Conservation (phyloP, 1,140 invertebrate genomes). For the Cyrtorhinus lividipennis region DNA sequence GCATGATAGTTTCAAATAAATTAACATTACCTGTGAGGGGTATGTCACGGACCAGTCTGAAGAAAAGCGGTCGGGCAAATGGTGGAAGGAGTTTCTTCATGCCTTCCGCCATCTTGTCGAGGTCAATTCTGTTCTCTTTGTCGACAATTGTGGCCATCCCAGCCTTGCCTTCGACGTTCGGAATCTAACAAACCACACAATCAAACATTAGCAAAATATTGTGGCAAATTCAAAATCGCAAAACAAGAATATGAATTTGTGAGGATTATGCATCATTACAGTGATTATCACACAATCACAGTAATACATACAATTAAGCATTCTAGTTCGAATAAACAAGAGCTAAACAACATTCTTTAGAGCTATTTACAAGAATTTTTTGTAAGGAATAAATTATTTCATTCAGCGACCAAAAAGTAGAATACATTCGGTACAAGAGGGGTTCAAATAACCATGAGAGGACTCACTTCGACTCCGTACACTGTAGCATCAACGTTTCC, state of each 20-base stretch:
- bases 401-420: neutral
- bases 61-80: constrained; percentile 78
- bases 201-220: neutral
- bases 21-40: constrained; percentile 72
- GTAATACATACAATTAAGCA: neutral
- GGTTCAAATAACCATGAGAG: no score
- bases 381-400: constrained; percentile 1
- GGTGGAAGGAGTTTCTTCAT: constrained; percentile 54
- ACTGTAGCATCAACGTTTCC: constrained; percentile 55
- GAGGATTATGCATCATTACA: neutral
- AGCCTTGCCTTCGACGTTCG: constrained; percentile 74
- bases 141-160: constrained; percentile 92
- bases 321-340: neutral
- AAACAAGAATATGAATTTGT: neutral
- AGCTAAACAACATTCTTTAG: neutral
- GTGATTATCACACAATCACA: neutral
- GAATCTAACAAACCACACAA: constrained; percentile 38
- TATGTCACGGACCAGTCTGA: constrained; percentile 60
- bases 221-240: neutral
- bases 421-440: neutral
- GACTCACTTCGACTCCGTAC: constrained; percentile 74
- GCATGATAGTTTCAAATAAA: no score
- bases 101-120: constrained; percentile 42
- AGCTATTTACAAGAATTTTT: constrained; percentile 4
- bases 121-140: constrained; percentile 46